Evolutionary conservation across 2,888 invertebrate species (phyloP).

Genomic region (Cheilosia pagana): DNA sequence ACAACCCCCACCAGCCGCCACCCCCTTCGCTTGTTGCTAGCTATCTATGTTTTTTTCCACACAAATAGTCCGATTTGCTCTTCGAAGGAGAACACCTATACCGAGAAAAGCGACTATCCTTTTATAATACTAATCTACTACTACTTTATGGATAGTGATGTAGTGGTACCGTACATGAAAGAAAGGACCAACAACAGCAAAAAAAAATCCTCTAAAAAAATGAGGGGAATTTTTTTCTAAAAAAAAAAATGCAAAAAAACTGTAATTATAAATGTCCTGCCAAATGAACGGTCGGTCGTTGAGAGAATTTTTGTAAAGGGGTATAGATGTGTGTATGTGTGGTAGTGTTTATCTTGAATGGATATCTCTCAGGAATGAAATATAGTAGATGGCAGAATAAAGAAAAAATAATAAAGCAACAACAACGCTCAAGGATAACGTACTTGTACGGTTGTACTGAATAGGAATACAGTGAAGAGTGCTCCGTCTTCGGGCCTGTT

Average conservation of each 20-base stretch:
- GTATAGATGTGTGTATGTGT: neutral
- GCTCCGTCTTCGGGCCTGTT: constrained; percentile 43
- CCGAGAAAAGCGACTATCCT: constrained; percentile 3
- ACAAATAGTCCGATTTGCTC: constrained; percentile 17
- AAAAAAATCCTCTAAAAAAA: constrained; percentile 5
- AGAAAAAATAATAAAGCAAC: constrained; percentile 20
- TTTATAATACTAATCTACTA: constrained; percentile 16
- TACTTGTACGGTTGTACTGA: constrained; percentile 6
- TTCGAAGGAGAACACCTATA: constrained; percentile 30
- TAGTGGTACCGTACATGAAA: constrained; percentile 17
- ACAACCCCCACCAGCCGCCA: neutral
- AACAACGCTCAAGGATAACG: constrained; percentile 15
- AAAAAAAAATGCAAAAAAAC: constrained; percentile 35
- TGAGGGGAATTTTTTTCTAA: constrained; percentile 42
- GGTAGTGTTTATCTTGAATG: constrained; percentile 49
- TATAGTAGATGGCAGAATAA: constrained; percentile 35
- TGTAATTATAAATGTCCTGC: constrained; percentile 72
- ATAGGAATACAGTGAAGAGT: constrained; percentile 10
- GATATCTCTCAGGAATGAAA: constrained; percentile 51
- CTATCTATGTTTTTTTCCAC: constrained; percentile 21
- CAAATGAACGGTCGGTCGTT: constrained; percentile 56
- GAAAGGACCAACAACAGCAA: constrained; percentile 22
- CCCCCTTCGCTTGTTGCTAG: constrained; percentile 16
- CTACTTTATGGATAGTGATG: constrained; percentile 19
- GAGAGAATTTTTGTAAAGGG: constrained; percentile 11